These are phyloP conservation scores for Aplidium turbinatum DNA, from an alignment of 23 tunicate genomes.

Conservation along the genomic window DNA sequence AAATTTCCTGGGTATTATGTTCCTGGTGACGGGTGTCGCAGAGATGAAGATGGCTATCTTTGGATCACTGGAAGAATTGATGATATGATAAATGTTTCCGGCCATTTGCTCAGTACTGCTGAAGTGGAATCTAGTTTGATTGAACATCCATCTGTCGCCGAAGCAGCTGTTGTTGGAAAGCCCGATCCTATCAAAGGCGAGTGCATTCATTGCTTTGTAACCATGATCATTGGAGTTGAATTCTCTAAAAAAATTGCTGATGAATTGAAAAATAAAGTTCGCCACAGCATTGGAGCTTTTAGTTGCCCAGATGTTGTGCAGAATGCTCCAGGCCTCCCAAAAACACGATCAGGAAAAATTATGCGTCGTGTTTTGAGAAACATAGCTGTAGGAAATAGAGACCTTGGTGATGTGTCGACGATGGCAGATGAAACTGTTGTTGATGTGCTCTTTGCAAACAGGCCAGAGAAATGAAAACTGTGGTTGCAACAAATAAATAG, in stretches of 20 bases:
- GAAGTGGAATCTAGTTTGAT: constrained; percentile 86
- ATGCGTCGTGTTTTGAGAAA: constrained; percentile 83
- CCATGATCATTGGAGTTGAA: constrained; percentile 56
- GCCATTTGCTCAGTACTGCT: constrained; percentile 85
- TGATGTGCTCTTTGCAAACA: constrained; percentile 56
- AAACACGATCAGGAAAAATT: constrained; percentile 86
- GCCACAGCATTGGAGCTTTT: constrained; percentile 62
- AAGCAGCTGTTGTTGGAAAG: constrained; percentile 86
- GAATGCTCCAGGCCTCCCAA: constrained; percentile 83
- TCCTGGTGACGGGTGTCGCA: constrained; percentile 84
- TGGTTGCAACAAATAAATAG: no score
- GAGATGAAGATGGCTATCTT: constrained; percentile 86
- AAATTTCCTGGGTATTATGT: constrained; percentile 93
- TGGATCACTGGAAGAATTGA: constrained; percentile 97
- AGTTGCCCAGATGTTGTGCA: constrained; percentile 76
- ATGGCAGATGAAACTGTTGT: constrained; percentile 85
- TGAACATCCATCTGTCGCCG: constrained; percentile 76
- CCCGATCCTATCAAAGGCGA: constrained; percentile 81
- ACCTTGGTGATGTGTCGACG: constrained; percentile 91
- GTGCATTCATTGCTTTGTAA: constrained; percentile 82
- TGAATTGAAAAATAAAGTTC: constrained; percentile 55
- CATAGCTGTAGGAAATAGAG: constrained; percentile 60
- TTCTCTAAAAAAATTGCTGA: constrained; percentile 32
- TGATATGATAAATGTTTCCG: constrained; percentile 92
- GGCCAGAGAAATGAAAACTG: constrained; percentile 42